Evolutionary conservation across 2,113 vertebrate genomes (phyloP).

Genomic region (Thunnus thynnus): DNA sequence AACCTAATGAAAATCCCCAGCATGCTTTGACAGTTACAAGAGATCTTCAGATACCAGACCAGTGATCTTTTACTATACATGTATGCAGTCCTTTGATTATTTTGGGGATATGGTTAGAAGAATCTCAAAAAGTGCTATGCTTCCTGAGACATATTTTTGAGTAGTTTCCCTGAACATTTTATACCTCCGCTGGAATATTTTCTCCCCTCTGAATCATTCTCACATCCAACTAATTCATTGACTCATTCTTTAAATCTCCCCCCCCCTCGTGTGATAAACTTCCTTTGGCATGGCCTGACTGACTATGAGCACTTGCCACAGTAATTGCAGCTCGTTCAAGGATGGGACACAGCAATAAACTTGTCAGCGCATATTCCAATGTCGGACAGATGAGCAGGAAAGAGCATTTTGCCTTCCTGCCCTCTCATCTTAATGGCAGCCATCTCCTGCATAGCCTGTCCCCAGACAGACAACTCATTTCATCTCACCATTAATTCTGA

Average conservation of each 20-base stretch:
- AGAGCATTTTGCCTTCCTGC: slow-evolving; percentile 51
- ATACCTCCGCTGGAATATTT: not conserved
- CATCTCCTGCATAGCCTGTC: slow-evolving; percentile 57
- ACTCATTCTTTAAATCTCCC: slow-evolving; percentile 32
- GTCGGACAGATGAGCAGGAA: slow-evolving; percentile 65
- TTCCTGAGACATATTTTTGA: not conserved
- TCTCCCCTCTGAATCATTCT: slow-evolving; percentile 4
- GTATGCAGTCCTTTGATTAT: not conserved
- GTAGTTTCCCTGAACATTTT: not conserved
- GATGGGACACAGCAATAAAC: slow-evolving; percentile 78
- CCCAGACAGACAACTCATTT: slow-evolving; percentile 69
- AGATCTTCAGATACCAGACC: not conserved
- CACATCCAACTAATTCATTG: slow-evolving; percentile 19
- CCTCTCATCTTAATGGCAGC: slow-evolving; percentile 72
- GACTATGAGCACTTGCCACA: slow-evolving; percentile 53
- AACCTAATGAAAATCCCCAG: slow-evolving; percentile 8
- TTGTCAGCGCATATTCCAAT: slow-evolving; percentile 75
- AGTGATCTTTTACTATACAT: not conserved
- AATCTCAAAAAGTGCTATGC: not conserved
- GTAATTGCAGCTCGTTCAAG: slow-evolving; percentile 74
- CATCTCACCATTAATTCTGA: slow-evolving; percentile 61
- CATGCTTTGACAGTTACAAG: not conserved
- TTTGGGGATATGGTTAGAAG: not conserved
- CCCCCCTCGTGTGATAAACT: slow-evolving; percentile 45
- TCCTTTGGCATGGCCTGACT: slow-evolving; percentile 45